Conservation (phyloP, 2,113 vertebrate genomes). For the Ptyas mucosa region DNA sequence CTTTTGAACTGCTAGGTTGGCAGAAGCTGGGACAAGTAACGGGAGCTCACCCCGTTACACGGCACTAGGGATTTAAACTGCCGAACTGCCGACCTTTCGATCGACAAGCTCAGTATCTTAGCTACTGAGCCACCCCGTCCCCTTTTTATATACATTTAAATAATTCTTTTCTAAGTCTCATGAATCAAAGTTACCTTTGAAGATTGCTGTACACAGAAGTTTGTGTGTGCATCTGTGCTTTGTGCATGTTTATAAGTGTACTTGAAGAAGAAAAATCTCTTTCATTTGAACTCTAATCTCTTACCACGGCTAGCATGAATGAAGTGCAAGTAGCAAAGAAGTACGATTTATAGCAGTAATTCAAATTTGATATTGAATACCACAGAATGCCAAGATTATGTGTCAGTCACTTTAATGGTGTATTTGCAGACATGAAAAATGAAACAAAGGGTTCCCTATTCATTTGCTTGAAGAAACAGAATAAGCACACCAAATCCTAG, state of each 20-base stretch:
- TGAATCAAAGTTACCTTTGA: conserved; percentile 43
- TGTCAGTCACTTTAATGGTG: conserved; percentile 49
- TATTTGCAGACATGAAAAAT: conserved; percentile 15
- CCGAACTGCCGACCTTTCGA: too few relatives aligned
- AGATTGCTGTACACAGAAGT: conserved; percentile 44
- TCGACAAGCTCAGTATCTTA: too few relatives aligned
- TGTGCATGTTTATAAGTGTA: background rate
- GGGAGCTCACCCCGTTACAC: too few relatives aligned
- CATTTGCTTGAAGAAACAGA: conserved; percentile 23
- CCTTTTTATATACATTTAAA: background rate
- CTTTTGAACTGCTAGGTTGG: too few relatives aligned
- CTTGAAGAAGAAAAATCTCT: conserved; percentile 46
- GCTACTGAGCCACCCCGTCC: too few relatives aligned
- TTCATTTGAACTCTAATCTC: conserved; percentile 65
- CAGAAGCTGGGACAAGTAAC: too few relatives aligned
- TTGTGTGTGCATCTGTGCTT: conserved; percentile 18
- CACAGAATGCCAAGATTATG: conserved; percentile 38
- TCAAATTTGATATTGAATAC: conserved; percentile 41
- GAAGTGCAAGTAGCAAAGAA: conserved; percentile 54
- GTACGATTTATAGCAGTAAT: conserved; percentile 58
- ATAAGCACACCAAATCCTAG: conserved; percentile 20
- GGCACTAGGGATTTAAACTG: too few relatives aligned
- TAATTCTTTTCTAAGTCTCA: conserved; percentile 44
- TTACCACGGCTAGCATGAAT: conserved; percentile 59
- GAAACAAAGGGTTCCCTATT: conserved; percentile 24